Conservation (phyloP, 2,888 invertebrate species). For the Cantharis nigra region DNA sequence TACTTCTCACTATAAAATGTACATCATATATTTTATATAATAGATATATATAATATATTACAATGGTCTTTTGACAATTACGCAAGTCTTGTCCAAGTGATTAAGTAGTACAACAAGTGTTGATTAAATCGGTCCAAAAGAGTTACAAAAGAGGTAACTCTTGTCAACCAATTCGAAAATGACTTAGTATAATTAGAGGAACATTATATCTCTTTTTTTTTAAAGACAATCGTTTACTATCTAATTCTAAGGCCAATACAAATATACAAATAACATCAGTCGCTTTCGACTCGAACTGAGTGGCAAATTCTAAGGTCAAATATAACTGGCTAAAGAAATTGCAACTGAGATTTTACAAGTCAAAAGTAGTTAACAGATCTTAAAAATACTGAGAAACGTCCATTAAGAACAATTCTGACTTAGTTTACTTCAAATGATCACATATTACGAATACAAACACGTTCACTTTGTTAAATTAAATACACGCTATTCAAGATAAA, state of each 20-base stretch:
- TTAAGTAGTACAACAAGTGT: constrained; percentile 51
- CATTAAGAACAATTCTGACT: constrained; percentile 38
- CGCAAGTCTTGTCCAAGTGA: constrained; percentile 53
- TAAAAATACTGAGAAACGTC: constrained; percentile 31
- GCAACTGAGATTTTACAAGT: constrained; percentile 14
- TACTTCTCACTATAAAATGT: constrained; percentile 50
- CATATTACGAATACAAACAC: constrained; percentile 43
- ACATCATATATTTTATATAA: constrained; percentile 43
- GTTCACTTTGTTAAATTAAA: constrained; percentile 39
- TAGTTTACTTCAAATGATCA: constrained; percentile 42
- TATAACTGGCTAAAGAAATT: constrained; percentile 8
- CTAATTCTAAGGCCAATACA: constrained; percentile 44
- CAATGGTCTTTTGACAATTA: constrained; percentile 52
- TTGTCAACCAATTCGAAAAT: constrained; percentile 53
- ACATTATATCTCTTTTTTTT: constrained; percentile 55
- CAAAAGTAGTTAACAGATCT: constrained; percentile 33
- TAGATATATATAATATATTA: constrained; percentile 44
- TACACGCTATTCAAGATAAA: constrained; percentile 46
- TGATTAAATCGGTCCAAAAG: constrained; percentile 23
- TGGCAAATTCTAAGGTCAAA: not conserved
- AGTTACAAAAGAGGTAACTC: constrained; percentile 20
- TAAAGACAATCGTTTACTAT: constrained; percentile 45
- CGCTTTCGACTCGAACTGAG: constrained; percentile 24
- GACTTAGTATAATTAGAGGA: constrained; percentile 57
- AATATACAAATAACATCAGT: constrained; percentile 39